Evolutionary conservation across 2,888 invertebrate genomes (phyloP).

Genomic region (Artemia sp.): DNA sequence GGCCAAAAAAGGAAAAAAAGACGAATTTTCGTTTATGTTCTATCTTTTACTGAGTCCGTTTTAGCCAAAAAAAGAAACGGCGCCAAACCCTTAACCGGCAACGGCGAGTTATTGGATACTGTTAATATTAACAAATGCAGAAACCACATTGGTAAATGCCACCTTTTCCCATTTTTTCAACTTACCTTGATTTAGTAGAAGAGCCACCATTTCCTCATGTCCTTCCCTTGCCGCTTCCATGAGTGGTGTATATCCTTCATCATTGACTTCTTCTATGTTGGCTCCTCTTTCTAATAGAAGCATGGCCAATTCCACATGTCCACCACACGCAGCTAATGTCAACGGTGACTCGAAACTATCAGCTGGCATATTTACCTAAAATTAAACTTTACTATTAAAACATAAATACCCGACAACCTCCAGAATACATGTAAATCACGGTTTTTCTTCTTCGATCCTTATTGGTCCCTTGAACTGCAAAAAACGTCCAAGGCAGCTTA

Average conservation of each 20-base stretch:
- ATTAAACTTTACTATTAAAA: slow-evolving; percentile 17
- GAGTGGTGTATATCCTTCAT: slow-evolving; percentile 95
- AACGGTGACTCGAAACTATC: slow-evolving; percentile 98
- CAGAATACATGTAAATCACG: too few relatives aligned
- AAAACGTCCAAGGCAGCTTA: not conserved
- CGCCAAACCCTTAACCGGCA: too few relatives aligned
- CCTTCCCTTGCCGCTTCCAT: slow-evolving; percentile 99
- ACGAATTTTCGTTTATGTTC: too few relatives aligned
- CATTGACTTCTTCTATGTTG: slow-evolving; percentile 88
- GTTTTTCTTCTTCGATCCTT: not conserved
- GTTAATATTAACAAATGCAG: too few relatives aligned
- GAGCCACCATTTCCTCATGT: slow-evolving; percentile 93
- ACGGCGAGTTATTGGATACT: too few relatives aligned
- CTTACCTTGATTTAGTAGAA: slow-evolving; percentile 66
- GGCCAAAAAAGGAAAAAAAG: too few relatives aligned
- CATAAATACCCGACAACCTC: not conserved
- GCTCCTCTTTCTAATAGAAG: slow-evolving; percentile 89
- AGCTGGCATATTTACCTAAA: slow-evolving; percentile 85
- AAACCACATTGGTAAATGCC: too few relatives aligned
- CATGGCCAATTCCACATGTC: slow-evolving; percentile 91
- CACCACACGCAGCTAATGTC: slow-evolving; percentile 94
- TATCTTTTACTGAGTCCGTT: not conserved
- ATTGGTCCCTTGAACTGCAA: not conserved
- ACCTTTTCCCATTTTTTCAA: slow-evolving; percentile 13
- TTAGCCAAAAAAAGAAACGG: too few relatives aligned